These are phyloP conservation scores for Eulemur mongoz DNA, from an alignment of 2,797 vertebrate genomes.

Conservation along the genomic window DNA sequence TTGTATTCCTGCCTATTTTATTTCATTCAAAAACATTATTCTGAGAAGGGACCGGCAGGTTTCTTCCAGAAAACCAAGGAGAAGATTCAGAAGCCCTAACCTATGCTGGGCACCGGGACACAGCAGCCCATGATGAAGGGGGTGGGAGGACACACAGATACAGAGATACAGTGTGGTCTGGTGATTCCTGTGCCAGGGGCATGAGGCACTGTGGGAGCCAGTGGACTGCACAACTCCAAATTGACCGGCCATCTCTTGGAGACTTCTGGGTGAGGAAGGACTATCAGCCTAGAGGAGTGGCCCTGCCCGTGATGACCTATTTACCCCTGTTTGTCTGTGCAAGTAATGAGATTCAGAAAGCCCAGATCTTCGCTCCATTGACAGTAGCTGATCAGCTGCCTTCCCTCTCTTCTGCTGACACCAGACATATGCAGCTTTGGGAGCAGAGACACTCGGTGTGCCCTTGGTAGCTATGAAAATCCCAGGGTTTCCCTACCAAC, in stretches of 20 bases:
- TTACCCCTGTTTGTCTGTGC: too few species aligned
- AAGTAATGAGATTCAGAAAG: constrained; percentile 30
- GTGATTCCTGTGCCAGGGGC: too few species aligned
- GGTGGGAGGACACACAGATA: too few species aligned
- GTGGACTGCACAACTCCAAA: too few species aligned
- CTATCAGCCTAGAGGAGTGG: neutral
- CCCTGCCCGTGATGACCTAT: neutral
- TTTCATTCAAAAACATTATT: constrained; percentile 8
- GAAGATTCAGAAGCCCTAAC: neutral
- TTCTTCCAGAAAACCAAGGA: neutral
- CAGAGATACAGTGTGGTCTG: too few species aligned
- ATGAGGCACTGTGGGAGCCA: too few species aligned
- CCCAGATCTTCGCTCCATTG: neutral
- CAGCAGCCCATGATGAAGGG: neutral
- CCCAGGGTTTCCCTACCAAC: constrained; percentile 78
- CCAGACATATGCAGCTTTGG: constrained; percentile 51
- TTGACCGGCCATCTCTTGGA: too few species aligned
- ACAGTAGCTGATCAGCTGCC: neutral
- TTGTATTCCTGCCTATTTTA: constrained; percentile 41
- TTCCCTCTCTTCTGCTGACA: constrained; percentile 56
- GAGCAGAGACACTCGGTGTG: constrained; percentile 47
- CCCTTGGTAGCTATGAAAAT: constrained; percentile 77
- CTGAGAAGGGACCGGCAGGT: too few species aligned
- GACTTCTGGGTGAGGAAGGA: too few species aligned
- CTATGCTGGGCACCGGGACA: neutral